phyloP scores from a whole-genome alignment of 2,888 invertebrate genomes.

The Altica lythri region DNA sequence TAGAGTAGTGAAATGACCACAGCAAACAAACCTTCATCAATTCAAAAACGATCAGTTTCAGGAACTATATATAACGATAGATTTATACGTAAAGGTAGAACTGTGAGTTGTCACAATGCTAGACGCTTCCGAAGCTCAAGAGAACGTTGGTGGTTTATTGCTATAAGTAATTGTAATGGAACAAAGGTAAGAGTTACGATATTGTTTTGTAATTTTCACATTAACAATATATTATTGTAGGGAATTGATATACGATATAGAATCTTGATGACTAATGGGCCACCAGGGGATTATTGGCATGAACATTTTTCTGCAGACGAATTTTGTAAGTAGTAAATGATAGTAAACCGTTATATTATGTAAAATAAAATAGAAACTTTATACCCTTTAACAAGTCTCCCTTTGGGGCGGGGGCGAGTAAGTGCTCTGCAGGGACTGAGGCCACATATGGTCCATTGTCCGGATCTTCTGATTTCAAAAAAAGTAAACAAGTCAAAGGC shows the following conservation, averaged over 20 bases:
- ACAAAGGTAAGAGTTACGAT: conserved; percentile 62
- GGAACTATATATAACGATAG: conserved; percentile 54
- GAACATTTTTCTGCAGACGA: conserved; percentile 94
- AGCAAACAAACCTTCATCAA: conserved; percentile 26
- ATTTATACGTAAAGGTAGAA: conserved; percentile 38
- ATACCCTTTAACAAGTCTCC: too few relatives aligned
- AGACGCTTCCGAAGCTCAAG: conserved; percentile 78
- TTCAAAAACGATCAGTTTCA: conserved; percentile 50
- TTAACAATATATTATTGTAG: conserved; percentile 53
- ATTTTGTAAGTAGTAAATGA: conserved; percentile 72
- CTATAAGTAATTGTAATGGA: conserved; percentile 78
- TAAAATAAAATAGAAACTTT: too few relatives aligned
- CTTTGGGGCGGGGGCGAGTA: too few relatives aligned
- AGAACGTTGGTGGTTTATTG: conserved; percentile 95
- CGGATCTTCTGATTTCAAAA: too few relatives aligned
- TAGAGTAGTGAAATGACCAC: neutral
- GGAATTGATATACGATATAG: conserved; percentile 80
- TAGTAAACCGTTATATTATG: too few relatives aligned
- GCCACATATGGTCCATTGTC: too few relatives aligned
- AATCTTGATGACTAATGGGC: conserved; percentile 87
- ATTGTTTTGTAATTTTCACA: neutral
- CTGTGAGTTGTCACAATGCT: conserved; percentile 67
- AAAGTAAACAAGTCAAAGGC: too few relatives aligned
- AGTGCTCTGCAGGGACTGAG: too few relatives aligned
- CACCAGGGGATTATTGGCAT: conserved; percentile 78